Evolutionary conservation across 2,888 invertebrate species (phyloP).

Genomic region (Chrysolina haemoptera): DNA sequence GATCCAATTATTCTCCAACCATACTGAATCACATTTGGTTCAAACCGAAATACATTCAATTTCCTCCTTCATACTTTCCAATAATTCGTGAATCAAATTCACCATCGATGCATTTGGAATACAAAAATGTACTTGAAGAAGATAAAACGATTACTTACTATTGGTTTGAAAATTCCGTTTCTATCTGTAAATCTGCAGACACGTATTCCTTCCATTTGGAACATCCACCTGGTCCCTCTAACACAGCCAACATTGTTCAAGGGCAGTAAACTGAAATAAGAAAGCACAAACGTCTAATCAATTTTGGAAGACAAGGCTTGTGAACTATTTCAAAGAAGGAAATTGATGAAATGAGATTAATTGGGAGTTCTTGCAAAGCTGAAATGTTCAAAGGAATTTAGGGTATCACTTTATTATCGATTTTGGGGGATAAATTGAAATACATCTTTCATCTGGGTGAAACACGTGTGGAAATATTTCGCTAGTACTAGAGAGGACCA

Average conservation of each 20-base stretch:
- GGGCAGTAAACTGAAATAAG: neutral
- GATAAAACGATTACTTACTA: neutral
- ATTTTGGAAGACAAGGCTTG: neutral
- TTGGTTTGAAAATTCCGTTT: neutral
- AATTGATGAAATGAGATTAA: neutral
- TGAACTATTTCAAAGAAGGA: neutral
- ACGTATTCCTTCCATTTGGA: constrained; percentile 13
- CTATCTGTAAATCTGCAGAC: neutral
- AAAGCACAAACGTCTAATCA: neutral
- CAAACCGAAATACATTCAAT: too few species aligned
- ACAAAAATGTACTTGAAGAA: too few species aligned
- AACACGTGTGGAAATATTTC: too few species aligned
- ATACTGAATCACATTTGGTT: too few species aligned
- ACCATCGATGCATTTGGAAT: too few species aligned
- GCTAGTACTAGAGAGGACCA: too few species aligned
- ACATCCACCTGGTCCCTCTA: neutral
- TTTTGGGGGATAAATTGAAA: too few species aligned
- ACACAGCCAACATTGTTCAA: neutral
- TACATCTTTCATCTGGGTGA: too few species aligned
- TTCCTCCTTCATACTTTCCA: neutral
- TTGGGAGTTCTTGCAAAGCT: too few species aligned
- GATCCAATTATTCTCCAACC: too few species aligned
- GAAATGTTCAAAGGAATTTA: neutral
- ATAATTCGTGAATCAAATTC: neutral
- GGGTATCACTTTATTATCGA: too few species aligned